Evolutionary conservation across 2,113 vertebrate genomes (phyloP).

Genomic region (Nycticebus coucang): DNA sequence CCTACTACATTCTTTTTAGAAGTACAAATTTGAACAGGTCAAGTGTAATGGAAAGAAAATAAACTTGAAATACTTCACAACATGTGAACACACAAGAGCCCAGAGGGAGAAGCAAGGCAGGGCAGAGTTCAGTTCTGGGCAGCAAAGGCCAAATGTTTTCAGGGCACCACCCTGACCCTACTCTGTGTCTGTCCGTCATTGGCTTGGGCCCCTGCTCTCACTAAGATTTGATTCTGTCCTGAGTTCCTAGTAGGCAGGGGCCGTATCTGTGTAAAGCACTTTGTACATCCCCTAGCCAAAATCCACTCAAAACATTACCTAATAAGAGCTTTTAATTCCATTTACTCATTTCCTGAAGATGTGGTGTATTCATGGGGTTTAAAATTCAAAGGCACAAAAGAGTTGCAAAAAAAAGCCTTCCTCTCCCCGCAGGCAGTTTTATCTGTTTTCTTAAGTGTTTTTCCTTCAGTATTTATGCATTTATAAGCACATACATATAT

Average conservation of each 20-base stretch:
- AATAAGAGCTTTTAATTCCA: background rate
- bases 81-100: background rate
- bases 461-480: background rate
- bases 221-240: background rate
- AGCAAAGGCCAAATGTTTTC: background rate
- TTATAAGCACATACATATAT: background rate
- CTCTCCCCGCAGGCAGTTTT: background rate
- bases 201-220: background rate
- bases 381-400: background rate
- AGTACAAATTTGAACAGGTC: background rate
- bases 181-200: fast-evolving
- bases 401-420: background rate
- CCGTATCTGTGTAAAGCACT: background rate
- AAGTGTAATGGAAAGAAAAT: background rate
- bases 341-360: background rate
- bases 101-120: background rate
- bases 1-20: background rate
- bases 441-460: background rate
- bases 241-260: background rate
- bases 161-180: background rate
- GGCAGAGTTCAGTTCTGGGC: background rate
- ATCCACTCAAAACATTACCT: background rate
- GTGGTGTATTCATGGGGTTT: background rate
- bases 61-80: background rate
- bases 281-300: background rate